Percentiles rank a stretch among this genome's conserved stretches.
phyloP scores from a whole-genome alignment of 2,888 invertebrate genomes.

The Acrobasis repandana region DNA sequence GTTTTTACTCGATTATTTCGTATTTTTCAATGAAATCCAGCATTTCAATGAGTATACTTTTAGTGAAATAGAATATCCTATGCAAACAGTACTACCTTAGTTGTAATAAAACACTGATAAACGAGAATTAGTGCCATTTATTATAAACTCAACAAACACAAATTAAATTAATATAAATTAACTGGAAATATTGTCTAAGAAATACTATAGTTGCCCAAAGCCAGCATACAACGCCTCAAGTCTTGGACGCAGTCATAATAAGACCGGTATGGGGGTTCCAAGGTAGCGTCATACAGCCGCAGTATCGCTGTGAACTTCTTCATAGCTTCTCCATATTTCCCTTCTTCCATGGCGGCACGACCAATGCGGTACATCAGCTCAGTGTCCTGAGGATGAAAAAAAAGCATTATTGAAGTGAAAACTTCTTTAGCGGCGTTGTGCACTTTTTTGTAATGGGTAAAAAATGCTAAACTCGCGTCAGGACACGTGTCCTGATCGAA shows the following conservation, averaged over 20 bases:
- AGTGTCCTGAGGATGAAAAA: slow-evolving; percentile 82
- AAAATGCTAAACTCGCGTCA: too few species aligned
- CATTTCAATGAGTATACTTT: background rate
- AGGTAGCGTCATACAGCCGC: slow-evolving; percentile 85
- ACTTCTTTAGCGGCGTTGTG: too few species aligned
- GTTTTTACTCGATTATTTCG: too few species aligned
- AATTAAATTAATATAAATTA: background rate
- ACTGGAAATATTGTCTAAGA: slow-evolving; percentile 31
- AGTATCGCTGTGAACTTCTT: slow-evolving; percentile 85
- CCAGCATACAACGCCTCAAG: slow-evolving; percentile 86
- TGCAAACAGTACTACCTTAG: background rate
- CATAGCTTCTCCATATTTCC: slow-evolving; percentile 85
- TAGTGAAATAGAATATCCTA: background rate
- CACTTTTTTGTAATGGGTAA: too few species aligned
- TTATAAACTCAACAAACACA: background rate
- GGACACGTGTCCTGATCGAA: too few species aligned
- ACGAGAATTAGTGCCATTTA: slow-evolving; percentile 6
- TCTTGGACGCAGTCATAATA: slow-evolving; percentile 90
- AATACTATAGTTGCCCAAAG: slow-evolving; percentile 84
- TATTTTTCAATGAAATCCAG: background rate
- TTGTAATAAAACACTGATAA: background rate
- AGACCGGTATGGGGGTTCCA: slow-evolving; percentile 88
- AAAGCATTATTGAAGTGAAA: background rate
- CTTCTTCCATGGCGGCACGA: slow-evolving; percentile 83
- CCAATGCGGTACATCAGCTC: slow-evolving; percentile 86